These are phyloP conservation scores for Apis dorsata DNA, from an alignment of 1,140 invertebrate genomes.

Conservation along the genomic window DNA sequence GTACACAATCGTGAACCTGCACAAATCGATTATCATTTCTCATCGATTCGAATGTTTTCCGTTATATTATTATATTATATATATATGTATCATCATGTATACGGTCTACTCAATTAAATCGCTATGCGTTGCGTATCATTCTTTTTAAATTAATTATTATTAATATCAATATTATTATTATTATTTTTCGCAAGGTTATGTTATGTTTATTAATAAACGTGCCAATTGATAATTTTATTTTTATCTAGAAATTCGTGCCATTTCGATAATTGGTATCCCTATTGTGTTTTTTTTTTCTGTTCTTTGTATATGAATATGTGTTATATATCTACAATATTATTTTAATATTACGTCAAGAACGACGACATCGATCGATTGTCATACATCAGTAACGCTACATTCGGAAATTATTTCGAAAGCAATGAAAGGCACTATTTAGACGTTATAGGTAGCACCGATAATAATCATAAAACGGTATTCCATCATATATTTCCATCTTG, in stretches of 20 bases:
- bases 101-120: slow-evolving; percentile 33
- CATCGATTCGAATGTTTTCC: slow-evolving; percentile 20
- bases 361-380: slow-evolving; percentile 48
- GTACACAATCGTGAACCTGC: slow-evolving; percentile 5
- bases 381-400: slow-evolving; percentile 19
- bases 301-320: background rate
- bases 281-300: background rate
- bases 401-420: slow-evolving; percentile 55
- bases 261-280: background rate
- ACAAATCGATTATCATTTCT: slow-evolving; percentile 34
- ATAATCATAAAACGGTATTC: slow-evolving; percentile 32
- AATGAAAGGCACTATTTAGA: slow-evolving; percentile 65
- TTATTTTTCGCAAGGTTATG: slow-evolving; percentile 13
- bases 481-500: background rate
- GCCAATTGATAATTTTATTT: slow-evolving; percentile 11
- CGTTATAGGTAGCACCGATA: slow-evolving; percentile 38
- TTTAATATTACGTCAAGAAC: slow-evolving; percentile 13
- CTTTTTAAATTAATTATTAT: slow-evolving; percentile 18
- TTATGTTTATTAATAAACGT: slow-evolving; percentile 24
- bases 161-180: slow-evolving; percentile 1
- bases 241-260: background rate
- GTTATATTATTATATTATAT: background rate
- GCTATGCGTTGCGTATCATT: slow-evolving; percentile 29
- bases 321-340: background rate
- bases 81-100: background rate